These are phyloP conservation scores for Myiagra hebetior DNA, from an alignment of 2,113 vertebrate species.

Conservation along the genomic window DNA sequence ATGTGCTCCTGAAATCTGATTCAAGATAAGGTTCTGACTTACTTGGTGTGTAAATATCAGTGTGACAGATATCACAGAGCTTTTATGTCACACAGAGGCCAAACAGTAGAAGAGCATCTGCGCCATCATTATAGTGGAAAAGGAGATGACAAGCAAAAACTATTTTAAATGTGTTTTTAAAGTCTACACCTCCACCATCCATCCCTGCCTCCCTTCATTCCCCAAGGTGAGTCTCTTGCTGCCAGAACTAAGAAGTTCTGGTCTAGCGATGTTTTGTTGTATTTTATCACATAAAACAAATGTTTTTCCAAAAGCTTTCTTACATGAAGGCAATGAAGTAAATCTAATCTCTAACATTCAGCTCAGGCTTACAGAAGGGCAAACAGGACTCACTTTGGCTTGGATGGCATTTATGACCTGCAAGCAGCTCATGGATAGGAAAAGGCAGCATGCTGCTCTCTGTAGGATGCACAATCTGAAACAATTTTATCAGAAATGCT, in stretches of 20 bases:
- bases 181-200: not conserved
- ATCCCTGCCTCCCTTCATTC: not conserved
- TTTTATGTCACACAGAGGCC: not conserved
- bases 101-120: not conserved
- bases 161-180: not conserved
- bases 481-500: conserved; percentile 26
- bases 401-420: not conserved
- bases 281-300: not conserved
- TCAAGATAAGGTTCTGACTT: not conserved
- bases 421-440: not conserved
- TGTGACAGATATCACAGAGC: not conserved
- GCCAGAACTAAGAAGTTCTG: not conserved
- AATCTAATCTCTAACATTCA: not conserved
- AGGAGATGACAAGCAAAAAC: not conserved
- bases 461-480: not conserved
- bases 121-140: not conserved
- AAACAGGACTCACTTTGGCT: not conserved
- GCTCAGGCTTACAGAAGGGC: not conserved
- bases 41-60: not conserved
- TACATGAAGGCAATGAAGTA: not conserved
- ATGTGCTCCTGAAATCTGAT: not conserved
- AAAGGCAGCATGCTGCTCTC: not conserved
- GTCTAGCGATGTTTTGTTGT: not conserved
- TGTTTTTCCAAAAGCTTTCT: not conserved
- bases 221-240: not conserved